These are phyloP conservation scores for Sphaeridia pumilis DNA, from an alignment of 2,888 invertebrate species.

Conservation along the genomic window DNA sequence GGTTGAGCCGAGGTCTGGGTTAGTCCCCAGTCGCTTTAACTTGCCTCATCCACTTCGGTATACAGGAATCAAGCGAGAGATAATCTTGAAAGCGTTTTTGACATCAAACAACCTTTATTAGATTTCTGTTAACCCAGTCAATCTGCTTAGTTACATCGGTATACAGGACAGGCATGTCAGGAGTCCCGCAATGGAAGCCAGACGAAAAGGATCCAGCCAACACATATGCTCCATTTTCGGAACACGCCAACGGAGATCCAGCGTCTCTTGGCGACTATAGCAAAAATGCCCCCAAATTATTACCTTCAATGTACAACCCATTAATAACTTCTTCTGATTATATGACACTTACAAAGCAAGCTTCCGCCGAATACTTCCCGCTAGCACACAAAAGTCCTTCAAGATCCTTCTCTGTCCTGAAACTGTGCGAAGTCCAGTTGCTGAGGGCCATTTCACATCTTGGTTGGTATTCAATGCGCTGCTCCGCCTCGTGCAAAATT, in stretches of 20 bases:
- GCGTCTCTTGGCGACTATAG: constrained; percentile 29
- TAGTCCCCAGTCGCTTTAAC: too few relatives aligned
- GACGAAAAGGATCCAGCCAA: constrained; percentile 29
- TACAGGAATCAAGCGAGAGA: too few relatives aligned
- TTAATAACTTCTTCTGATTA: too few relatives aligned
- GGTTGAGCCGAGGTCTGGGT: too few relatives aligned
- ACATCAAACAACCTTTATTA: constrained; percentile 12
- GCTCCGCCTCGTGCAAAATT: constrained; percentile 32
- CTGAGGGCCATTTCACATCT: constrained; percentile 23
- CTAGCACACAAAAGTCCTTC: constrained; percentile 27
- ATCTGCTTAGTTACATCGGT: neutral
- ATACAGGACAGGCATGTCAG: constrained; percentile 20
- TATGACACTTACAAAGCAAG: constrained; percentile 31
- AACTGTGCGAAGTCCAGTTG: constrained; percentile 20
- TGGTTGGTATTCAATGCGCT: constrained; percentile 22
- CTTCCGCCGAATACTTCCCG: constrained; percentile 29
- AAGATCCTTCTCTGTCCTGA: constrained; percentile 12
- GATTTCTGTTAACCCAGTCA: constrained; percentile 8
- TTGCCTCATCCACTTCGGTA: too few relatives aligned
- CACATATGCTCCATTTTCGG: constrained; percentile 14
- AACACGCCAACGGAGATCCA: constrained; percentile 30
- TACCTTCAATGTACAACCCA: neutral
- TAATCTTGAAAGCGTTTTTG: too few relatives aligned
- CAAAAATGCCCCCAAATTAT: neutral
- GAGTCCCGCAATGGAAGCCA: constrained; percentile 32